These are phyloP conservation scores for Lasioglossum oenotherae DNA, from an alignment of 2,888 invertebrate genomes.

Conservation along the genomic window DNA sequence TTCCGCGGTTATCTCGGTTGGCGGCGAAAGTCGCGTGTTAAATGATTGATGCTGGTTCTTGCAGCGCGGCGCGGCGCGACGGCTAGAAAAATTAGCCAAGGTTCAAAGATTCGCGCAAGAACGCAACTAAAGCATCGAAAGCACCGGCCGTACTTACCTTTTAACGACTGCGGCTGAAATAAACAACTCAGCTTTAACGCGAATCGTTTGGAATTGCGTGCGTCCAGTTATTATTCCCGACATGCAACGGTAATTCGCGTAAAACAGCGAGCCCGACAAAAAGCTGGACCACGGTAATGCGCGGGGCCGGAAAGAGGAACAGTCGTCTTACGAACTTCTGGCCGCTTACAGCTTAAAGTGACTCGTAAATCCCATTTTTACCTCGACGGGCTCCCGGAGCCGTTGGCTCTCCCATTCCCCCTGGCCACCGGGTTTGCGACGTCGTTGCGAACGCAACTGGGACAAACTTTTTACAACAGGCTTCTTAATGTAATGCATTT, in stretches of 20 bases:
- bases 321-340: slow-evolving; percentile 80
- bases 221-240: slow-evolving; percentile 42
- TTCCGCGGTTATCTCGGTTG: not conserved
- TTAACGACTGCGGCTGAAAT: slow-evolving; percentile 14
- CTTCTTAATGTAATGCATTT: slow-evolving; percentile 79
- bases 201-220: slow-evolving; percentile 29
- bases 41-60: not conserved
- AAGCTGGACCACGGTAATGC: slow-evolving; percentile 67
- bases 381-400: slow-evolving; percentile 49
- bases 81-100: not conserved
- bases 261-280: slow-evolving; percentile 63
- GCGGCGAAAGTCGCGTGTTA: not conserved
- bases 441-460: slow-evolving; percentile 69
- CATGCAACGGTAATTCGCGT: slow-evolving; percentile 41
- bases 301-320: slow-evolving; percentile 69
- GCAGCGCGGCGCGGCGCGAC: too few species aligned
- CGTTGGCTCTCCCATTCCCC: slow-evolving; percentile 11
- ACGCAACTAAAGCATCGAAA: not conserved
- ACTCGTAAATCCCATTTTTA: slow-evolving; percentile 82
- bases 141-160: slow-evolving; percentile 8
- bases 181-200: slow-evolving; percentile 15
- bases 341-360: slow-evolving; percentile 80
- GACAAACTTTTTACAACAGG: slow-evolving; percentile 77
- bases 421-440: not conserved
- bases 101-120: not conserved